phyloP scores from a whole-genome alignment of 2,888 invertebrate species.

The Sympetrum striolatum region DNA sequence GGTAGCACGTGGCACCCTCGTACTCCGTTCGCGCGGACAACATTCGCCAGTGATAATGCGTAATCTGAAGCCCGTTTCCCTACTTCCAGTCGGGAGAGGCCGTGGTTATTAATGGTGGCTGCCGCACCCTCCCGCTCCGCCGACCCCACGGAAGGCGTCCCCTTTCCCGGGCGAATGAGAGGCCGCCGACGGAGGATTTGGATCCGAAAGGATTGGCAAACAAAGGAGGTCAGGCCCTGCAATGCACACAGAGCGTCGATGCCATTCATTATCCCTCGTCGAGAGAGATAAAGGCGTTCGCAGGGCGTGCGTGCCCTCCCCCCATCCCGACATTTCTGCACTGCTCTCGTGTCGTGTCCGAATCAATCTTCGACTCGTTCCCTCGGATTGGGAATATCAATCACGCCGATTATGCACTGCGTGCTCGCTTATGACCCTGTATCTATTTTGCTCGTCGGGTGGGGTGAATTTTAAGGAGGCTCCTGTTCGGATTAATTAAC shows the following conservation, averaged over 20 bases:
- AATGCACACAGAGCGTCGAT: conserved; percentile 25
- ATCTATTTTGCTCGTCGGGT: background rate
- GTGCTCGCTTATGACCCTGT: background rate
- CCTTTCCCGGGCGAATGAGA: background rate
- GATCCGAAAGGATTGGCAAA: conserved; percentile 41
- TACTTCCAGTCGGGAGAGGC: background rate
- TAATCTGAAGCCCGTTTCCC: background rate
- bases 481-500: background rate
- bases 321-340: background rate
- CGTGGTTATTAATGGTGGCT: conserved; percentile 3
- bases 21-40: conserved; percentile 13
- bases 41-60: conserved; percentile 29
- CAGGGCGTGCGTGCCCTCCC: background rate
- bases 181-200: background rate
- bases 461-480: background rate
- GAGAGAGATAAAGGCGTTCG: conserved; percentile 3
- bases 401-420: background rate
- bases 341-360: background rate
- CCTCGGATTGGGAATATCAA: background rate
- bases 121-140: background rate
- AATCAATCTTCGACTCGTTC: background rate
- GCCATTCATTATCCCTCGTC: conserved; percentile 29
- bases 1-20: background rate
- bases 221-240: conserved; percentile 15
- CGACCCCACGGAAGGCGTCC: background rate